phyloP scores from a whole-genome alignment of 2,797 vertebrate genomes.

The Tinamus major region DNA sequence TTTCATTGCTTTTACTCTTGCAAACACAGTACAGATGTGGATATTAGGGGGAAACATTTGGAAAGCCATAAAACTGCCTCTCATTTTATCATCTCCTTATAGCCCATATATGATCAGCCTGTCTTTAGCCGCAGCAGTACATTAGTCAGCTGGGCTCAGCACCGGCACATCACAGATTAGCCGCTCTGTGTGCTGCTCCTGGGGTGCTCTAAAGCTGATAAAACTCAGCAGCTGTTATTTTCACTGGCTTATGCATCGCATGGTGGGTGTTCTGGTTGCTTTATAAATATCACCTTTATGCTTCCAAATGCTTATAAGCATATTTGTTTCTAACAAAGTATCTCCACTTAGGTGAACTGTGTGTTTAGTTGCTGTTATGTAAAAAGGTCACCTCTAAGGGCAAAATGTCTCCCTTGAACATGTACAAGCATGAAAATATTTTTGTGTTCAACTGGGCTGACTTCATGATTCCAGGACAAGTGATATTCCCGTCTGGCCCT shows the following conservation, averaged over 20 bases:
- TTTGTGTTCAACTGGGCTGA: background rate
- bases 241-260: slow-evolving; percentile 33
- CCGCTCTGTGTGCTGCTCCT: background rate
- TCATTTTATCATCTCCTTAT: slow-evolving; percentile 43
- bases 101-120: background rate
- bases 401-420: background rate
- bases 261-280: slow-evolving; percentile 69
- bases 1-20: slow-evolving; percentile 43
- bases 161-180: slow-evolving; percentile 1
- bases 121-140: background rate
- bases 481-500: background rate
- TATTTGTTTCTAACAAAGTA: slow-evolving; percentile 43
- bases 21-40: slow-evolving; percentile 53
- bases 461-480: background rate
- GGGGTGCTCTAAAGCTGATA: slow-evolving; percentile 58
- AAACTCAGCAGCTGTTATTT: slow-evolving; percentile 70
- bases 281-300: slow-evolving; percentile 70
- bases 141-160: slow-evolving; percentile 25
- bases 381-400: background rate
- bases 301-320: slow-evolving; percentile 46
- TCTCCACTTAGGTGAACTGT: slow-evolving; percentile 20
- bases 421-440: slow-evolving; percentile 18
- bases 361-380: slow-evolving; percentile 22
- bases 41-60: slow-evolving; percentile 8
- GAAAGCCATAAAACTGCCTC: slow-evolving; percentile 30